A percentile compares a stretch with the other conserved stretches of the same genome.
These are phyloP conservation scores for Nesoenas mayeri DNA, from an alignment of 2,113 vertebrate genomes.

Conservation along the genomic window DNA sequence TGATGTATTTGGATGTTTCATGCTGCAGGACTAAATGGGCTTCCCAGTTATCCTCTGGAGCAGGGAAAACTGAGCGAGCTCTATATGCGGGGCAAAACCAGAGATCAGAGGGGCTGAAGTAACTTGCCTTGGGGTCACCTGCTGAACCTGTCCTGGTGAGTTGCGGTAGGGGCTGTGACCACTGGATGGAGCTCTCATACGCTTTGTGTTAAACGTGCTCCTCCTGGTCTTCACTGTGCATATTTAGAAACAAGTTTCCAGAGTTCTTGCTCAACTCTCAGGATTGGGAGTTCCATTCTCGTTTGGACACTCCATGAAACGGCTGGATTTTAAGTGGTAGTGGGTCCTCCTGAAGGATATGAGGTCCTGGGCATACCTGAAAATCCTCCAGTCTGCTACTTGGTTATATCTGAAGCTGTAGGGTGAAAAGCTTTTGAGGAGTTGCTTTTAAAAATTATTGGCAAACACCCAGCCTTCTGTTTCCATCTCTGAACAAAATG, in stretches of 20 bases:
- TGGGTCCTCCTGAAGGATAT: not conserved
- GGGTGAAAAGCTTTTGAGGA: not conserved
- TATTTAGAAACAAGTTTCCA: not conserved
- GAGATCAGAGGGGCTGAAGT: not conserved
- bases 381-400: not conserved
- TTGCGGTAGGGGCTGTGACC: not conserved
- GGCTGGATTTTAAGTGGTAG: not conserved
- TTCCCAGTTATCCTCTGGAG: not conserved
- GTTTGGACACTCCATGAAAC: not conserved
- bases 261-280: not conserved
- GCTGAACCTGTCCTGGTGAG: not conserved
- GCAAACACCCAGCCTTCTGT: not conserved
- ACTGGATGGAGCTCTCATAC: not conserved
- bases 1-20: not conserved
- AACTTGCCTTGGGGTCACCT: not conserved
- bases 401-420: not conserved
- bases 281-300: not conserved
- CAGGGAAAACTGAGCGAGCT: not conserved
- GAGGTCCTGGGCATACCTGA: not conserved
- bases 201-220: not conserved
- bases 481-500: not conserved
- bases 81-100: fast-evolving
- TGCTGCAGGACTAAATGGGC: not conserved
- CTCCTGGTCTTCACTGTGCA: not conserved
- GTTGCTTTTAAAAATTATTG: not conserved